phyloP scores from a whole-genome alignment of 2,888 invertebrate genomes.

The Sphinx pinastri region DNA sequence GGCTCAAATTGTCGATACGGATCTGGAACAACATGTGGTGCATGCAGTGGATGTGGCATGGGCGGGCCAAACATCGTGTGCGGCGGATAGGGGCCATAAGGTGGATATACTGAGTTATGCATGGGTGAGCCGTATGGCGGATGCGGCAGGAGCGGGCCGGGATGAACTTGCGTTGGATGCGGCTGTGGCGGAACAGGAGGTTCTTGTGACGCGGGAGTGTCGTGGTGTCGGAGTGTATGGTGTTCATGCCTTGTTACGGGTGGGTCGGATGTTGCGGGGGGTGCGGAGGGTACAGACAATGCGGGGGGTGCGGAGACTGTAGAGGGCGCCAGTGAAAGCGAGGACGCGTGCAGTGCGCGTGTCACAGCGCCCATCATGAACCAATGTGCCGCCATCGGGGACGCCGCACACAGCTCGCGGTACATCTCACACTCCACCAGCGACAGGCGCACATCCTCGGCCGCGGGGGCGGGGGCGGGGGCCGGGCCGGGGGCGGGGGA shows the following conservation, averaged over 20 bases:
- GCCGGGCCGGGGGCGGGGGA: conserved; percentile 24
- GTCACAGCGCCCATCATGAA: conserved; percentile 57
- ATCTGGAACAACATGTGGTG: too few relatives aligned
- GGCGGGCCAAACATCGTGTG: neutral
- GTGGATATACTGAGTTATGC: too few relatives aligned
- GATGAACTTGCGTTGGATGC: neutral
- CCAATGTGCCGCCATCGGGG: conserved; percentile 57
- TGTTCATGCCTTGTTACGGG: too few relatives aligned
- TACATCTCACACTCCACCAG: conserved; percentile 57
- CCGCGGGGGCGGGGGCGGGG: conserved; percentile 4
- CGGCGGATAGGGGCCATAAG: neutral
- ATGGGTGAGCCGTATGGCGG: neutral
- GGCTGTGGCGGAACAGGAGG: conserved; percentile 34
- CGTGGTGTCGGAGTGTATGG: too few relatives aligned
- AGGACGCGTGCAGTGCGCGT: conserved; percentile 34
- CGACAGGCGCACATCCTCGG: conserved; percentile 46
- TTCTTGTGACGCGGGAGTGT: too few relatives aligned
- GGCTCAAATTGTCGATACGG: neutral
- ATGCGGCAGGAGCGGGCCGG: neutral
- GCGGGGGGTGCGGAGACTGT: conserved; percentile 31
- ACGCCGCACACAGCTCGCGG: conserved; percentile 50
- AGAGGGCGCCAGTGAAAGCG: conserved; percentile 9
- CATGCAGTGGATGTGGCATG: neutral
- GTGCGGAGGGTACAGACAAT: conserved; percentile 23
- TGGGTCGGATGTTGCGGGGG: neutral